Evolutionary conservation across 2,797 vertebrate species (phyloP).

Genomic region (Anguilla anguilla): DNA sequence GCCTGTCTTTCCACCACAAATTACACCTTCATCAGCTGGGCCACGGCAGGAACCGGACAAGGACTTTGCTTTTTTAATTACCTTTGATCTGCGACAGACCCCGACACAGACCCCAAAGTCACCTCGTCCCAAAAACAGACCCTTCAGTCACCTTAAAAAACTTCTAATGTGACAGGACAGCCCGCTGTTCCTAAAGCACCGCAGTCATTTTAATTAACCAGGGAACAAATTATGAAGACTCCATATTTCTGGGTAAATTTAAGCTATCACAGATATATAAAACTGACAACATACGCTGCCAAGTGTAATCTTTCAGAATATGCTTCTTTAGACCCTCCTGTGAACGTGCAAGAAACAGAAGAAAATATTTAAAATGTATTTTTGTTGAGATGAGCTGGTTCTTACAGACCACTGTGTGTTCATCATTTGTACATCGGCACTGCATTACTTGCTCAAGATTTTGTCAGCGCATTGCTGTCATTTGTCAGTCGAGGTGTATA

Average conservation of each 20-base stretch:
- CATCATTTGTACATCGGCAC: neutral
- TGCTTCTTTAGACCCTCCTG: neutral
- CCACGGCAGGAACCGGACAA: slow-evolving; percentile 30
- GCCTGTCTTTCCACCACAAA: slow-evolving; percentile 35
- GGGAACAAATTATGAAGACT: neutral
- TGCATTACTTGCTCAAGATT: neutral
- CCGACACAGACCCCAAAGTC: slow-evolving; percentile 36
- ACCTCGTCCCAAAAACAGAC: slow-evolving; percentile 36
- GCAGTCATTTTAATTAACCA: neutral
- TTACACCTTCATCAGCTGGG: slow-evolving; percentile 42
- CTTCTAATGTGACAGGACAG: neutral
- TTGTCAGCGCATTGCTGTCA: neutral
- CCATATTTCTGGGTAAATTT: neutral
- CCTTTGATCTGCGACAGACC: slow-evolving; percentile 36
- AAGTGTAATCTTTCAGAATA: neutral
- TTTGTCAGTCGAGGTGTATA: slow-evolving; percentile 13
- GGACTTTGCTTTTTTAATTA: slow-evolving; percentile 36
- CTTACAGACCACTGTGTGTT: neutral
- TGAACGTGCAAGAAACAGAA: neutral
- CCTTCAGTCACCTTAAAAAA: slow-evolving; percentile 30
- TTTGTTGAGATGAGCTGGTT: neutral
- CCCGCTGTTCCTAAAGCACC: neutral
- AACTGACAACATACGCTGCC: neutral
- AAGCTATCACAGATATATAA: neutral
- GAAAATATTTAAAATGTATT: neutral